Evolutionary conservation across 1,140 invertebrate genomes (phyloP).

Genomic region (Lanistes nyassanus): DNA sequence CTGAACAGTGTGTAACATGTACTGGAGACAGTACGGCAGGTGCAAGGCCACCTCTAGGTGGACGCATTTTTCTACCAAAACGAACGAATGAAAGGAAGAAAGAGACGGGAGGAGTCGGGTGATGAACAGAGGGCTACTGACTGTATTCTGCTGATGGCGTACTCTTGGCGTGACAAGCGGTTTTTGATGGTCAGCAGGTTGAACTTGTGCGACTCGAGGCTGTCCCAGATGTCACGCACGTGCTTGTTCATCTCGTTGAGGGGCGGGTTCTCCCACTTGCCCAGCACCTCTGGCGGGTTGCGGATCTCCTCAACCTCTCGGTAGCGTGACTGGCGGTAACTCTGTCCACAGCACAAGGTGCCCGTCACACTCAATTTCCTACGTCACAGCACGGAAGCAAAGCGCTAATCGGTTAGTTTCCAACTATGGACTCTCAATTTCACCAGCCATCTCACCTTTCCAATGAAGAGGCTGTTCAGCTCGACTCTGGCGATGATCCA

Average conservation of each 20-base stretch:
- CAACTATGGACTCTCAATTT: too few species aligned
- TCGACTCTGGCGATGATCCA: slow-evolving; percentile 58
- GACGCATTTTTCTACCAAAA: too few species aligned
- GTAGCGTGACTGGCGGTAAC: slow-evolving; percentile 40
- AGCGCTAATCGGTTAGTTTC: too few species aligned
- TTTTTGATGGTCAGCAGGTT: slow-evolving; percentile 50
- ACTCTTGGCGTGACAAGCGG: slow-evolving; percentile 53
- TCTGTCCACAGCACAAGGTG: slow-evolving; percentile 22
- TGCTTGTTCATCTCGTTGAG: slow-evolving; percentile 52
- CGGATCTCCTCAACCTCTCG: slow-evolving; percentile 50
- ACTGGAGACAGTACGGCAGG: neutral
- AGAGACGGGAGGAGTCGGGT: neutral
- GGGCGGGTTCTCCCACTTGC: slow-evolving; percentile 55
- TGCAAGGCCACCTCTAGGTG: neutral
- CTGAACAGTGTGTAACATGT: too few species aligned
- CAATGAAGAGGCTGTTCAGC: slow-evolving; percentile 50
- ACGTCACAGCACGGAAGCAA: too few species aligned
- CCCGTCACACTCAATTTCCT: too few species aligned
- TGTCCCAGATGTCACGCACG: slow-evolving; percentile 47
- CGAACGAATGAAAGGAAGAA: neutral
- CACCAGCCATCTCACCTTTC: slow-evolving; percentile 25
- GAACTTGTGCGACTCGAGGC: slow-evolving; percentile 47
- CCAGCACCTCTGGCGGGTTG: slow-evolving; percentile 45
- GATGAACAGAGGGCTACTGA: slow-evolving; percentile 28
- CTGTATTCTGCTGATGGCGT: slow-evolving; percentile 46